Base-by-base conservation (phyloP, 2,113 vertebrate genomes). In the Python bivittatus region DNA sequence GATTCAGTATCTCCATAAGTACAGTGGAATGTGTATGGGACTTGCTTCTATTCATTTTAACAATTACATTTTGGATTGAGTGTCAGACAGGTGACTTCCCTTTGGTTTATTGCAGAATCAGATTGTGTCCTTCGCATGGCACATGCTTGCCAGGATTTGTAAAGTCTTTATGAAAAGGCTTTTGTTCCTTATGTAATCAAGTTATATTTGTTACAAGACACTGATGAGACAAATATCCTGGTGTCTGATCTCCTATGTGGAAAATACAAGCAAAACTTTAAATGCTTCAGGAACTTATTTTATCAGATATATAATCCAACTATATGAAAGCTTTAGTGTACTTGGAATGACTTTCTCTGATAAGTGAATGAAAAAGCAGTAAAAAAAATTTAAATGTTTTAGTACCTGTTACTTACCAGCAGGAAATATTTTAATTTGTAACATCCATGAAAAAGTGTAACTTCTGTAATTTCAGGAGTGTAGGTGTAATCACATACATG, bases 401-500 rank as follows among this genome's bases (percentile, higher is more conserved):
- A 38, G 52, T 22, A 42, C 12, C 8, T 42, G 52, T 79, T n/a
- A 92, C 12, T 79, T 88, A 33, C 29, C 22, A 23, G 23, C 48
- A 92, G 83, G 20, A 83, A 33, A 15, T 60, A 11, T 58, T 42
- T 13, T 25, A 15, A 17, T 27, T 61, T 44, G n/a, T 20, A 23
- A 52, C 38, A 8, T 1, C 27, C 27, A 93, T 57, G 53, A 84
- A 53, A 84, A 60, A 15, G 7, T 0, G 0, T 53, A 58, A 91
- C 42, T 95, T 57, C 61, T 96, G 89, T 94, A 93, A 90, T 91
- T 95, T 94, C 94, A 99, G 99, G 99, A 99, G 98, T 72, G 97
- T 99, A 12, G 99, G 99, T 0, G 98, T 99, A 7, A 99, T 99
- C 85, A 97, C 99, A 20, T 99, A 99, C 96, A 99, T 99, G 99